A percentile compares a stretch with the other conserved stretches of the same genome.
Evolutionary conservation across 1,140 invertebrate genomes (phyloP).

Genomic region (Hestina assimilis): DNA sequence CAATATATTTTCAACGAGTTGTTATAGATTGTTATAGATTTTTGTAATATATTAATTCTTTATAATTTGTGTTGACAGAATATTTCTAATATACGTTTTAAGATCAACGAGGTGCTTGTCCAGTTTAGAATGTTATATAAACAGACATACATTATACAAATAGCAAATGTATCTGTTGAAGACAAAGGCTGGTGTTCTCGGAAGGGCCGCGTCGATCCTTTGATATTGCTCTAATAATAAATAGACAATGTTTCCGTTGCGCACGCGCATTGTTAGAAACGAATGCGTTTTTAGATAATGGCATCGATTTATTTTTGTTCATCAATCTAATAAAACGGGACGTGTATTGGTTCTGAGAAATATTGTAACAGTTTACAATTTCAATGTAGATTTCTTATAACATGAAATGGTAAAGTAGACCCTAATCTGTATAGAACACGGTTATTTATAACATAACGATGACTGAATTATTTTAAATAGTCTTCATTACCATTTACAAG

Average conservation of each 20-base stretch:
- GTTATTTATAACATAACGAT: no score
- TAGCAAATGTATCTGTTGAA: constrained; percentile 24
- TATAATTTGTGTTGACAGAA: no score
- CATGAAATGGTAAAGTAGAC: neutral
- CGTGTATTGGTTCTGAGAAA: constrained; percentile 22
- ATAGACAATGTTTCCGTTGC: constrained; percentile 33
- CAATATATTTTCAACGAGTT: no score
- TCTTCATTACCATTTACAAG: no score
- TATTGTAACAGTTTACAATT: constrained; percentile 18
- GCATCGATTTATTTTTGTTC: constrained; percentile 27
- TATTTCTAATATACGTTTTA: no score
- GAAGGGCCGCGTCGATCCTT: constrained; percentile 37
- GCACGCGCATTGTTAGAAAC: constrained; percentile 25
- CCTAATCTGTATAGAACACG: neutral
- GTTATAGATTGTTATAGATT: no score
- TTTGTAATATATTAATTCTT: no score
- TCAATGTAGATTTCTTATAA: constrained; percentile 12
- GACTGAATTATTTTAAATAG: no score
- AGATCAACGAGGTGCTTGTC: neutral
- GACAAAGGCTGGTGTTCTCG: constrained; percentile 37
- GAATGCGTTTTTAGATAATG: constrained; percentile 23
- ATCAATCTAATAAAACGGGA: constrained; percentile 22
- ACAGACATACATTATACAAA: constrained; percentile 9
- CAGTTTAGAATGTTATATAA: neutral
- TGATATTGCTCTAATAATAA: constrained; percentile 55